Evolutionary conservation across 1,140 invertebrate species (phyloP).

Genomic region (Calephelis virginiensis): DNA sequence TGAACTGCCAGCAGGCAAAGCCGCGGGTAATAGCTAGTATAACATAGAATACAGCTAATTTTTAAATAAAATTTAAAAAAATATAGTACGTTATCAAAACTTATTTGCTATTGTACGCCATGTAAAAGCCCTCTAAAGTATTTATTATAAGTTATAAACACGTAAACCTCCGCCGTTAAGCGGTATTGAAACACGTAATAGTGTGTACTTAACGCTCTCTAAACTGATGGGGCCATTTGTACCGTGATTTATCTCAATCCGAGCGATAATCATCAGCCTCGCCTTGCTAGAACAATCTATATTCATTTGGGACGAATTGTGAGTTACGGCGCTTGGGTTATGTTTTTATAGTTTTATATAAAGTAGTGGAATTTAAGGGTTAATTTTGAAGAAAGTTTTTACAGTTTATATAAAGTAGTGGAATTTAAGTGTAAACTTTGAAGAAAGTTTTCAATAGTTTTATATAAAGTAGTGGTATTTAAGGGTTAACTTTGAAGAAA

Average conservation of each 20-base stretch:
- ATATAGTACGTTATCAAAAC: too few species aligned
- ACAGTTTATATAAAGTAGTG: background rate
- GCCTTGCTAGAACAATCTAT: constrained; percentile 16
- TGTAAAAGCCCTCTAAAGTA: background rate
- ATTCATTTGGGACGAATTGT: constrained; percentile 16
- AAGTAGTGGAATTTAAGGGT: too few species aligned
- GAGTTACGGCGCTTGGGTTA: background rate
- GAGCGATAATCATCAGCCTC: constrained; percentile 7
- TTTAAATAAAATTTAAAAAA: too few species aligned
- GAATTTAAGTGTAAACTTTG: too few species aligned
- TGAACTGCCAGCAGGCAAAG: too few species aligned
- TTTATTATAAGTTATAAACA: constrained; percentile 4
- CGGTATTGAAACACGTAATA: constrained; percentile 11
- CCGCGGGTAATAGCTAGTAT: too few species aligned
- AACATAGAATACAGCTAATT: too few species aligned
- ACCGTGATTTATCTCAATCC: constrained; percentile 16
- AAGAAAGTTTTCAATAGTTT: too few species aligned
- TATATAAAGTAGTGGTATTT: background rate
- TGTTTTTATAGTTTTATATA: constrained; percentile 8
- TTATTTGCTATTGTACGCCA: too few species aligned
- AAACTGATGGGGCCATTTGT: constrained; percentile 12
- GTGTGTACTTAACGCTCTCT: constrained; percentile 1
- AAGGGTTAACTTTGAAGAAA: too few species aligned
- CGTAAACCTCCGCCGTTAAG: background rate
- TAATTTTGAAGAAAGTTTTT: background rate